phyloP scores from a whole-genome alignment of 2,113 vertebrate genomes.

The Cavia porcellus region DNA sequence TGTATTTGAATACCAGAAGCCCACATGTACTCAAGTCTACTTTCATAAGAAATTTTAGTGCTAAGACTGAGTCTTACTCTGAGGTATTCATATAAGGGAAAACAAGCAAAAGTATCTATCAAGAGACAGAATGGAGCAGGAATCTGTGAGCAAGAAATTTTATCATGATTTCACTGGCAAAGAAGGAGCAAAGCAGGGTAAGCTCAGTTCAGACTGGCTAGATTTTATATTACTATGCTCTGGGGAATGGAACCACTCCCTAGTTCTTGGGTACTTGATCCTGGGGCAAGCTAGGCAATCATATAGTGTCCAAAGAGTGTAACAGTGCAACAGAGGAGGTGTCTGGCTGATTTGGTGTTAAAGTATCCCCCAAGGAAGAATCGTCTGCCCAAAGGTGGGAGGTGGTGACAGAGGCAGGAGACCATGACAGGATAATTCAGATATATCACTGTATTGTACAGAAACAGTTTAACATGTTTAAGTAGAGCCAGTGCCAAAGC shows the following conservation, averaged over 20 bases:
- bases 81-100: fast-evolving
- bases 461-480: background rate
- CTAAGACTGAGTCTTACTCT: background rate
- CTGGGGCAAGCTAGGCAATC: background rate
- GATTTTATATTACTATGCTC: background rate
- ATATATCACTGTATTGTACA: background rate
- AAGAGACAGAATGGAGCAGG: background rate
- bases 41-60: background rate
- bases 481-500: too few species aligned
- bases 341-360: background rate
- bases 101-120: fast-evolving
- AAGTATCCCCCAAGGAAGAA: background rate
- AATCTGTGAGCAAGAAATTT: background rate
- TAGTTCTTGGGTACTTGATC: background rate
- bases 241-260: too few species aligned
- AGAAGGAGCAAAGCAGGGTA: fast-evolving
- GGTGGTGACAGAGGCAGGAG: background rate
- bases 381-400: background rate
- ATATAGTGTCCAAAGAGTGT: too few species aligned
- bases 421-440: background rate
- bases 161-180: background rate
- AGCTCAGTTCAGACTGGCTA: background rate
- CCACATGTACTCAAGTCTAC: fast-evolving
- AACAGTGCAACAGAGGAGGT: background rate
- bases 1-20: background rate